Evolutionary conservation across 2,113 vertebrate genomes (phyloP).

Genomic region (Boulengerochromis microlepis): DNA sequence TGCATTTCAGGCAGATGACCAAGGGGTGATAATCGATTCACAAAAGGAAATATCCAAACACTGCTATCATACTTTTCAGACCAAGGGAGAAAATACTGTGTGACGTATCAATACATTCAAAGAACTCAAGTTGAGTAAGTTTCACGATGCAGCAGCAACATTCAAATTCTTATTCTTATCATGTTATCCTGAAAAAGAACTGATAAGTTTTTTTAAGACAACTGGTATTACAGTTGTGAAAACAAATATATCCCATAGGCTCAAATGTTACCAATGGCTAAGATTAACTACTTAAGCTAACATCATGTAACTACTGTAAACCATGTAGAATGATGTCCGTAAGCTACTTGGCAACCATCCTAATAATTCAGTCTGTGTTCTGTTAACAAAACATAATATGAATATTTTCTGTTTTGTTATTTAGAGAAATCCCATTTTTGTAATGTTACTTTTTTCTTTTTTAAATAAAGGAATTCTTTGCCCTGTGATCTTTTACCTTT

Average conservation of each 20-base stretch:
- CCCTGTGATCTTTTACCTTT: background rate
- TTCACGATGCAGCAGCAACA: background rate
- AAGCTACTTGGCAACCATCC: background rate
- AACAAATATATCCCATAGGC: background rate
- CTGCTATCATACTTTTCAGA: background rate
- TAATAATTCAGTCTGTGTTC: background rate
- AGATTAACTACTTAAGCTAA: background rate
- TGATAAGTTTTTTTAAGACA: background rate
- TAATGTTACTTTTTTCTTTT: background rate
- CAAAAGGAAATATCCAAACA: background rate
- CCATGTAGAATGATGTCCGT: background rate
- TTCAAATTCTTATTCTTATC: background rate
- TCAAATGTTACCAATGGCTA: background rate
- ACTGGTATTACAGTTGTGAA: background rate
- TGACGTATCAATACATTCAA: background rate
- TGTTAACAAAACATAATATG: background rate
- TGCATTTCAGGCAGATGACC: background rate
- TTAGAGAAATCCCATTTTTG: background rate
- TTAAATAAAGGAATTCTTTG: background rate
- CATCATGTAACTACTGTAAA: background rate
- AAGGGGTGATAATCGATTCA: background rate
- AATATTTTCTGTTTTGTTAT: background rate
- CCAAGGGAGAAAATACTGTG: background rate
- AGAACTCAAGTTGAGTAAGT: background rate
- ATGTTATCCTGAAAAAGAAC: background rate